Evolutionary conservation across 2,888 invertebrate species (phyloP), one percentile per base, ranked within the genome.

Genomic region (Bombylius major): DNA sequence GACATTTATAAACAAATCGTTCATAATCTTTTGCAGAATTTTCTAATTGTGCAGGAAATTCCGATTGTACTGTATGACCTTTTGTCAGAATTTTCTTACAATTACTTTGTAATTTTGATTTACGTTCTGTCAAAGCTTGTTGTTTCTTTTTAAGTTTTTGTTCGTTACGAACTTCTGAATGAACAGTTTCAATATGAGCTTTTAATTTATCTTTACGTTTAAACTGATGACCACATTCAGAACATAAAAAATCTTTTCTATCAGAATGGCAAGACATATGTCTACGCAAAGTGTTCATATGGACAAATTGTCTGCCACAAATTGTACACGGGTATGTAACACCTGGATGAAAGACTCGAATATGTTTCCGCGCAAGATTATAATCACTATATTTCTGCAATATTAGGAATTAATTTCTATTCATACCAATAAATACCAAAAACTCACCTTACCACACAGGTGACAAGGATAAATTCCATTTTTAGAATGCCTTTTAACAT

Each of bases 221-320:
- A 68, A 88, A 89, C 67, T 84, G 84, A 62, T 84, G 83, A 0
- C 85, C 86, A 69, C 89, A 89, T 65, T 82, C 79, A 5, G 84
- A 81, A 66, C 89, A 89, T 60, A 85, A 76, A 72, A 87, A 87
- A 66, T 86, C 84, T 51, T 81, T 76, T 63, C 78, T 78, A 63
- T 81, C 79, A 0, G 82, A 81, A 69, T 84, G 84, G 48, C 74
- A 59, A 23, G 61, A 54, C 51, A 62, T 77, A 70, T 89, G 88
- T 70, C 85, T 79, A 58, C 82, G 80, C 51, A 89, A 73, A 67
- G 86, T 87, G 69, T 86, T 86, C 36, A 80, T 72, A 4, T 85
- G 81, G 1, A 83, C 81, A 71, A 88, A 88, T 54, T 79, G 77
- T 69, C 84, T 85, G 7, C 77, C 75, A 69, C 89, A 89, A 61